Evolutionary conservation across 2,797 vertebrate species (phyloP).

Genomic region (Brachyrhaphis roseni): DNA sequence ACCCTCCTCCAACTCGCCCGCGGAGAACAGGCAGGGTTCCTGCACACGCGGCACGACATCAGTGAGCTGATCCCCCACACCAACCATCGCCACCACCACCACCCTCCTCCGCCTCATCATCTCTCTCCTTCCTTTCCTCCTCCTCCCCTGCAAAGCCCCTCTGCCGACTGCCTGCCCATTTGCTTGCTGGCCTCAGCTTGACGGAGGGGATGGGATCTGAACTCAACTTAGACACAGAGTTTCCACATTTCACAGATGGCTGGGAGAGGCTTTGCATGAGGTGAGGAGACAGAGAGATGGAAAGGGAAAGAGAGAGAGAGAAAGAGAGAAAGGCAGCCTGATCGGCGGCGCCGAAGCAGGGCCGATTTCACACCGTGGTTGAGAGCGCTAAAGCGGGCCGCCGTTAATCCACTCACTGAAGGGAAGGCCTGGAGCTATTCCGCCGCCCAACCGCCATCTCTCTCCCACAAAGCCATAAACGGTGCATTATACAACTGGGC

Average conservation of each 20-base stretch:
- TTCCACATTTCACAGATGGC: slow-evolving; percentile 88
- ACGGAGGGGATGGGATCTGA: slow-evolving; percentile 81
- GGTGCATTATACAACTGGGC: slow-evolving; percentile 81
- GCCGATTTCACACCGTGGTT: slow-evolving; percentile 83
- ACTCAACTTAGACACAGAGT: slow-evolving; percentile 86
- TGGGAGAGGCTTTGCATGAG: slow-evolving; percentile 82
- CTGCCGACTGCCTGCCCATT: slow-evolving; percentile 73
- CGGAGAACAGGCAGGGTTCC: slow-evolving; percentile 82
- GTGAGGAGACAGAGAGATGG: slow-evolving; percentile 75
- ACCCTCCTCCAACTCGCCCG: slow-evolving; percentile 82
- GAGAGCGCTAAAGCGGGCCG: slow-evolving; percentile 80
- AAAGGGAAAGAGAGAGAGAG: slow-evolving; percentile 34
- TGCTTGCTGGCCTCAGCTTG: slow-evolving; percentile 79
- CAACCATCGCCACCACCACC: background rate
- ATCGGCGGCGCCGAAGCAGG: slow-evolving; percentile 65
- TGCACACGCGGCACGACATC: slow-evolving; percentile 80
- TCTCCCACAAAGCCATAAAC: slow-evolving; percentile 80
- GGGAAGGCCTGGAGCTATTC: slow-evolving; percentile 82
- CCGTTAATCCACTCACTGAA: slow-evolving; percentile 84
- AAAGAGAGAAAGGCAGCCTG: slow-evolving; percentile 58
- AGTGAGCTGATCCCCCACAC: slow-evolving; percentile 72
- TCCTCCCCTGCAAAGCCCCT: slow-evolving; percentile 42
- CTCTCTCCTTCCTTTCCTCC: slow-evolving; percentile 27
- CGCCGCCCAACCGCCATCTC: slow-evolving; percentile 76
- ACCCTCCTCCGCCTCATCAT: slow-evolving; percentile 14